phyloP scores from a whole-genome alignment of 2,888 invertebrate species.

The Zelleria hepariella region DNA sequence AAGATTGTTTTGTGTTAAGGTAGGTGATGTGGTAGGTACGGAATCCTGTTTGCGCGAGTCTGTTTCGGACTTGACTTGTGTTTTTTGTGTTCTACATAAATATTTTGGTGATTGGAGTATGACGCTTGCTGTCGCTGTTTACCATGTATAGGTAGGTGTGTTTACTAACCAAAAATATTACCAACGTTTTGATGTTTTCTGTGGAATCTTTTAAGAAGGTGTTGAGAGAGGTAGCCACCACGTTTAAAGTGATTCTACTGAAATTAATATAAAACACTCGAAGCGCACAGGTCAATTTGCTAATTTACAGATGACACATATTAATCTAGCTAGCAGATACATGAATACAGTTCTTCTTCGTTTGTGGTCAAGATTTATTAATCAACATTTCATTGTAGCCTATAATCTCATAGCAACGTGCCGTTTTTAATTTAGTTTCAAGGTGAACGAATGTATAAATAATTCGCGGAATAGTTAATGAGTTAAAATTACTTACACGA shows the following conservation, averaged over 20 bases:
- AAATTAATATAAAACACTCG: too few species aligned
- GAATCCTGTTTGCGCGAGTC: too few species aligned
- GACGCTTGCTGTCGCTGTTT: background rate
- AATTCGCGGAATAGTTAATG: conserved; percentile 43
- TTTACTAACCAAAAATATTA: background rate
- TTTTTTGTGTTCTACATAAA: conserved; percentile 37
- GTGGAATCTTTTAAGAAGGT: background rate
- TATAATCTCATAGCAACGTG: conserved; percentile 48
- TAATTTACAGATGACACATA: too few species aligned
- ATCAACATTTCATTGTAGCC: conserved; percentile 39
- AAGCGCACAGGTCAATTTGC: too few species aligned
- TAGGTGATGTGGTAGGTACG: too few species aligned
- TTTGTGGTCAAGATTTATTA: too few species aligned
- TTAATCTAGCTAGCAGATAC: too few species aligned
- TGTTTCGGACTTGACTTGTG: too few species aligned
- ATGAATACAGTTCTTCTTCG: too few species aligned
- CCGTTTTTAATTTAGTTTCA: conserved; percentile 29
- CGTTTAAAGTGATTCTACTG: too few species aligned
- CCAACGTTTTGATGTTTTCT: background rate
- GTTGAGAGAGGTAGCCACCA: too few species aligned
- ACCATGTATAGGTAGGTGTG: background rate
- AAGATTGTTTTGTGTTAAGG: too few species aligned
- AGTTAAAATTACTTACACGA: conserved; percentile 15
- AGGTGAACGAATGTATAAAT: conserved; percentile 52
- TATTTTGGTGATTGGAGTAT: conserved; percentile 47